Base-by-base conservation (phyloP, 2,888 invertebrate species). In the Laspeyria flexula region DNA sequence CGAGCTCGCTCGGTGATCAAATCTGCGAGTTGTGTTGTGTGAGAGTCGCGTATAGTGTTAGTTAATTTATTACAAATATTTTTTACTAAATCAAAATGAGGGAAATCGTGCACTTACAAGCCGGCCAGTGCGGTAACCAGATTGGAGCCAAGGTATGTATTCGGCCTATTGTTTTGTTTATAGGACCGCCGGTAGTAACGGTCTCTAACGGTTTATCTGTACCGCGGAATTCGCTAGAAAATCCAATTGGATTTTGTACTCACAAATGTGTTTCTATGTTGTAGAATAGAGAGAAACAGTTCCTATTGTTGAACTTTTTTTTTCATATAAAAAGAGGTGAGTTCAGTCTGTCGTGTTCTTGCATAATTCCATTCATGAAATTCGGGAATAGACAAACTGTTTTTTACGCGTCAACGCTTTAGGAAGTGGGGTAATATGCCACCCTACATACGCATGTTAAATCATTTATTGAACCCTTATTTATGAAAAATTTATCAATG, bases 71-170 rank as follows among this genome's bases (percentile, higher is more conserved):
- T 86, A 71, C 75, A 88, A 85, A 69, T 67, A 70, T 57, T 87
- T 83, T 78, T 71, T 73, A 75, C 72, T 62, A 81, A 76, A 73
- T 75, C 71, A 93, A 91, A 77, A 96, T 96, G 96, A 95, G 96
- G 92, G 96, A 96, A 94, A 96, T 96, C 86, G 96, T 96, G 71
- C 96, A 96, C 77, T 88, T 96, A 60, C 96, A 96, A 85, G 96
- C 95, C 79, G 96, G 96, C 75, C 96, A 96, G 85, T 96, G 96
- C 92, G 96, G 96, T 63, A 96, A 96, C 93, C 96, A 96, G 92
- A 96, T 96, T 81, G 96, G 96, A 87, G 92, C 93, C 76, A 93
- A 92, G 89, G 93, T 93, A 77, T 81, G 76, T 73, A 40, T 49
- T 10, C 3, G 5, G 29, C 13, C 11, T 41, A 41, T 38, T 52